These are phyloP conservation scores for Morone chrysops DNA, from an alignment of 2,113 vertebrate species.

Conservation along the genomic window DNA sequence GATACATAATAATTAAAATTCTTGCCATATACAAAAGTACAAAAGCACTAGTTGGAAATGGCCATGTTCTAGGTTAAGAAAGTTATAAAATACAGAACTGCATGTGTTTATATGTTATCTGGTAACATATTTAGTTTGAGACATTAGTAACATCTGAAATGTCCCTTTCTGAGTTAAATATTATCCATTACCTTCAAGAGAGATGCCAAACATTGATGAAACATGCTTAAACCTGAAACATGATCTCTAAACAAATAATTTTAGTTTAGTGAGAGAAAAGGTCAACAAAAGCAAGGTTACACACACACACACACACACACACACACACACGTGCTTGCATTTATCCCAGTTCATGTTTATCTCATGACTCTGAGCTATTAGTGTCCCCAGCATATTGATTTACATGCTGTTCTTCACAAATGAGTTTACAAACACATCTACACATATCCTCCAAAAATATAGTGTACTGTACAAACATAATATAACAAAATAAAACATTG, in stretches of 20 bases:
- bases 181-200: slow-evolving; percentile 25
- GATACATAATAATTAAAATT: background rate
- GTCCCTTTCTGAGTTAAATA: slow-evolving; percentile 51
- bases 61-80: background rate
- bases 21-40: background rate
- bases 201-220: slow-evolving; percentile 52
- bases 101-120: background rate
- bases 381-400: background rate
- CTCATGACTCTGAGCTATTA: slow-evolving; percentile 14
- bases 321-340: background rate
- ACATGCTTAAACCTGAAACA: slow-evolving; percentile 46
- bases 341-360: background rate
- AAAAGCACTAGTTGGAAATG: background rate
- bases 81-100: background rate
- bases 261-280: background rate
- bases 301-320: background rate
- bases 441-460: background rate
- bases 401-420: background rate
- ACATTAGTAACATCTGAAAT: background rate
- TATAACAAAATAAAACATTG: background rate
- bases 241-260: slow-evolving; percentile 39
- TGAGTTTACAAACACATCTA: background rate
- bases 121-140: slow-evolving; percentile 15
- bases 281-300: slow-evolving; percentile 12
- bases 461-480: background rate